A percentile compares a stretch with the other conserved stretches of the same genome.
Evolutionary conservation across 2,113 vertebrate genomes (phyloP).

Genomic region (Podarcis cretensis): DNA sequence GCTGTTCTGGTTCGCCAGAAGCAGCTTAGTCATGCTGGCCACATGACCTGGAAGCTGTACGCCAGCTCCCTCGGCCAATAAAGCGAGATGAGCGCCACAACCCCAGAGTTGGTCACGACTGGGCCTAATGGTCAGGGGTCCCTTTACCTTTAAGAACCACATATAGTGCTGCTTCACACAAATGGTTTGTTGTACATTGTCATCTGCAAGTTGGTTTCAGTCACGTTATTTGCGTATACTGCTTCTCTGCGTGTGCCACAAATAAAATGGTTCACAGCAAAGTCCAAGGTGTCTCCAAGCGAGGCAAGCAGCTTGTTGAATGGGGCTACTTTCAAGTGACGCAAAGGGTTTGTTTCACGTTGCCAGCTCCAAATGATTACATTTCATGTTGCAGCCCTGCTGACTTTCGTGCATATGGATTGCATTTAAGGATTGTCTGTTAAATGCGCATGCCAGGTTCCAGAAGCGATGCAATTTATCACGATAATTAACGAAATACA

Average conservation of each 20-base stretch:
- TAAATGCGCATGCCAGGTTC: background rate
- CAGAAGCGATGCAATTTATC: background rate
- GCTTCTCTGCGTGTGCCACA: background rate
- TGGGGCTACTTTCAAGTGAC: background rate
- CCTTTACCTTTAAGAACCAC: background rate
- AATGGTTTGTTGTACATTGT: background rate
- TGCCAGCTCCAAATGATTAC: background rate
- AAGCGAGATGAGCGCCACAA: too few relatives aligned
- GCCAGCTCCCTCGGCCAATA: too few relatives aligned
- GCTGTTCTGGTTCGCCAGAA: too few relatives aligned
- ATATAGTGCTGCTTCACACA: background rate
- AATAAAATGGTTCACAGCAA: background rate
- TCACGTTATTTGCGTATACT: background rate
- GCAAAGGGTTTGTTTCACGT: background rate
- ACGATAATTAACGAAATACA: background rate
- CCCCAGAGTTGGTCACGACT: too few relatives aligned
- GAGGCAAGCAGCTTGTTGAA: background rate
- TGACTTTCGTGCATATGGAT: background rate
- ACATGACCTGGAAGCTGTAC: too few relatives aligned
- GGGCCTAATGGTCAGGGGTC: too few relatives aligned
- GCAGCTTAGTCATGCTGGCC: too few relatives aligned
- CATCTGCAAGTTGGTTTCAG: background rate
- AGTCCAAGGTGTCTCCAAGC: background rate
- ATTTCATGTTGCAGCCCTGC: background rate
- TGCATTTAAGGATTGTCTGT: background rate